Evolutionary conservation across 2,888 invertebrate genomes (phyloP), one percentile per base, ranked within the genome.

Genomic region (Pandemis cinnamomeana): DNA sequence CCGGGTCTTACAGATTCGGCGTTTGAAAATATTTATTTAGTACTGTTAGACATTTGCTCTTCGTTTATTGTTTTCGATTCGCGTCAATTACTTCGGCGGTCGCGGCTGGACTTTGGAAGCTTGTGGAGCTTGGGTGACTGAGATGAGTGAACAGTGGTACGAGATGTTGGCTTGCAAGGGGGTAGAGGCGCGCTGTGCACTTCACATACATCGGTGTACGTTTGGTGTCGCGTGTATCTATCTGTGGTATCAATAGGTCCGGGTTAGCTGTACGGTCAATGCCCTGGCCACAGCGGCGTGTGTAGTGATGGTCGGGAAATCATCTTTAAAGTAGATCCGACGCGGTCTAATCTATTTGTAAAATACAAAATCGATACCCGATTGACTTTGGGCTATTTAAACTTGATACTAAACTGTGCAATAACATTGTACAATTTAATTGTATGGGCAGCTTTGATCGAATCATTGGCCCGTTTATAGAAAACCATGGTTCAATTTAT

Each of bases 11-110:
- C 71, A 76, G 82, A 78, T 77, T 78, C 76, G 81, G 66, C 77
- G 80, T 79, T 80, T 80, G 76, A 77, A 77, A 77, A 82, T 87
- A 88, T 89, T 88, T 89, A 88, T 89, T 87, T 88, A 88, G 86
- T 80, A 80, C 77, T 86, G 77, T 84, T 87, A 86, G 85, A 81
- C 77, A 81, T 80, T 74, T 81, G 80, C 81, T 83, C 83, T 82
- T 80, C 81, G 81, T 80, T 76, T 67, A 63, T 77, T 77, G 73
- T 71, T 51, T 68, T 66, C n/a, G 67, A 48, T 11, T 60, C 46
- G 48, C 64, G 77, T 62, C 68, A 70, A 68, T 68, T 51, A 67
- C 46, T 70, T 66, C 55, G 61, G 53, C 66, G 66, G 66, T 51
- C 53, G 64, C 64, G 64, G 61, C 20, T 41, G 0, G 7, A 7